Evolutionary conservation across 2,888 invertebrate genomes (phyloP), one percentile per base, ranked within the genome.

Genomic region (Pandemis cinnamomeana): DNA sequence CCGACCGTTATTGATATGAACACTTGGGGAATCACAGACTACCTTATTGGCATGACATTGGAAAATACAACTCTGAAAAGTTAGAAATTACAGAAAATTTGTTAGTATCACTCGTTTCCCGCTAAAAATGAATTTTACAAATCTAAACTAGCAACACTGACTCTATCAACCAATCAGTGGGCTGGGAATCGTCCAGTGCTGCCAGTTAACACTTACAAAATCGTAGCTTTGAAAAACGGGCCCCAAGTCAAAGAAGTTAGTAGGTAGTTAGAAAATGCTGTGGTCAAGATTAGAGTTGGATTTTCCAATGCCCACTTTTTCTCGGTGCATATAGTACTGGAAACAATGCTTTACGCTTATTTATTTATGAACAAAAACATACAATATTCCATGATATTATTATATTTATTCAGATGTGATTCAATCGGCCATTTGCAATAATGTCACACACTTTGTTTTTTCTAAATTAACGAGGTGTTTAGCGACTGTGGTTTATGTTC

Each of bases 21-120:
- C 89, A 89, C 77, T 81, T 80, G 77, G 76, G 77, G 82, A 80
- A 89, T 89, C 89, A 89, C 89, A 89, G 89, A 83, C 80, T 77
- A 80, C 75, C 80, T 75, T 78, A 80, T 80, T 53, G n/a, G 53
- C 6, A 72, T 55, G 70, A 72, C 75, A 76, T 81, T 81, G 77
- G 67, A 77, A 76, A 78, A 72, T 8, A 15, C 36, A 63, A 70
- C 42, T 55, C 58, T 60, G 8, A 64, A 60, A 62, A n/a, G 10
- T 53, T 42, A 44, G n/a, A 55, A 71, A 11, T 15, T 62, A 51
- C 20, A 61, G 64, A 46, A 67, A 15, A 71, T 58, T 61, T 58
- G 67, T 71, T 36, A 36, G n/a, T 44, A 41, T 11, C 27, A 41
- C 27, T 36, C 27, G 27, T 36, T 36, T 36, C 4, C 2, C 27